A percentile compares a stretch with the other conserved stretches of the same genome.
Evolutionary conservation across 1,140 invertebrate species (phyloP).

Genomic region (Drosophila takahashii): DNA sequence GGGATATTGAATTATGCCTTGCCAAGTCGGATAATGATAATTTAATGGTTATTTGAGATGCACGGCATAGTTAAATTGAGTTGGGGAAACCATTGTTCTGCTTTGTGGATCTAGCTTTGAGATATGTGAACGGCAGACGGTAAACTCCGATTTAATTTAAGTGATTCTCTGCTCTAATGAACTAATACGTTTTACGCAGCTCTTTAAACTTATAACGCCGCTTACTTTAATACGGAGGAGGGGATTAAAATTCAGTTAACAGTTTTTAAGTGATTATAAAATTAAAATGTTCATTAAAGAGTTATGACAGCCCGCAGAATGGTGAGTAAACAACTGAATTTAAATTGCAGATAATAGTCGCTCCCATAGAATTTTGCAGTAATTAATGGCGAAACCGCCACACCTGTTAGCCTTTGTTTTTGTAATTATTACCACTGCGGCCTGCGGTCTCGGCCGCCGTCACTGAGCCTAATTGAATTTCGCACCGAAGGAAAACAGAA

Average conservation of each 20-base stretch:
- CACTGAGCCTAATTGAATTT: constrained; percentile 38
- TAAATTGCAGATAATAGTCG: constrained; percentile 35
- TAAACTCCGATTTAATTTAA: not conserved
- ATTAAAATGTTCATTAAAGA: not conserved
- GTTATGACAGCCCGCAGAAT: not conserved
- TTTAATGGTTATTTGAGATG: constrained; percentile 28
- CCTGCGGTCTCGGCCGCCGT: constrained; percentile 15
- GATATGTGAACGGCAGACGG: not conserved
- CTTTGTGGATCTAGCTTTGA: constrained; percentile 5
- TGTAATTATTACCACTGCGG: constrained; percentile 45
- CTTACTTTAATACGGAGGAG: no score
- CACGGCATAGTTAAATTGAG: constrained; percentile 3
- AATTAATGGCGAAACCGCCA: constrained; percentile 41
- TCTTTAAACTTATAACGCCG: not conserved
- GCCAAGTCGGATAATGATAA: constrained; percentile 19
- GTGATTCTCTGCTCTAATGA: not conserved
- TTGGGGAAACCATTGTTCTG: constrained; percentile 17
- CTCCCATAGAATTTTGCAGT: constrained; percentile 7
- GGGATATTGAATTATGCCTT: constrained; percentile 35
- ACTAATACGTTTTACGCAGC: not conserved
- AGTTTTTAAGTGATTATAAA: not conserved
- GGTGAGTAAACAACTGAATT: constrained; percentile 29
- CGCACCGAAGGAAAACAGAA: constrained; percentile 30
- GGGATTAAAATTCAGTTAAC: not conserved
- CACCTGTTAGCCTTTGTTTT: constrained; percentile 19